Percentiles rank a stretch among this genome's conserved stretches.
Conservation (phyloP, 2,113 vertebrate species). For the Plectropomus leopardus region DNA sequence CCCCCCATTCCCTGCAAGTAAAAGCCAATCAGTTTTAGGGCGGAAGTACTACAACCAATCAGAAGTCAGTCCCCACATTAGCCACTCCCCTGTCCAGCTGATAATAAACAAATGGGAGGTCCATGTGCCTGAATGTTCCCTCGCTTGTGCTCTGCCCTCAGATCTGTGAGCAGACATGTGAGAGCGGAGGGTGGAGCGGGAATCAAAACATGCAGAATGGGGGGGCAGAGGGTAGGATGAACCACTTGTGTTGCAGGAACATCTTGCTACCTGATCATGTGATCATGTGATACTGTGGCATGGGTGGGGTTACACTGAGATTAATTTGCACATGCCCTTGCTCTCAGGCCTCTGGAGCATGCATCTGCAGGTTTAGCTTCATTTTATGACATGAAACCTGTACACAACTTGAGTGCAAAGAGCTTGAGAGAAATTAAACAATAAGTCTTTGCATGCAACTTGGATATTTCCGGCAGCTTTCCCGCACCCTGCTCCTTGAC, state of each 20-base stretch:
- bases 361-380: conserved; percentile 6
- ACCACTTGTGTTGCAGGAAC: conserved; percentile 11
- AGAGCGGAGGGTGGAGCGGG: conserved; percentile 58
- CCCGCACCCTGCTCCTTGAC: not conserved
- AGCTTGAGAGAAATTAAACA: not conserved
- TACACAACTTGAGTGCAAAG: not conserved
- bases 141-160: conserved; percentile 14
- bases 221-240: conserved; percentile 6
- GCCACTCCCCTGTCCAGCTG: conserved; percentile 45
- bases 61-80: not conserved
- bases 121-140: conserved; percentile 76
- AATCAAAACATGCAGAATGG: conserved; percentile 25
- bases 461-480: not conserved
- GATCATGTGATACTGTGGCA: conserved; percentile 14
- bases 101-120: conserved; percentile 74
- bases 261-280: conserved; percentile 41
- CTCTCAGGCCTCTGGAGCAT: not conserved
- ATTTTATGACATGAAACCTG: not conserved
- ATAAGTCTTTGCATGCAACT: not conserved
- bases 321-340: not conserved
- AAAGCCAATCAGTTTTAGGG: conserved; percentile 48
- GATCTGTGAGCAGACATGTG: conserved; percentile 73
- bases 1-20: not conserved
- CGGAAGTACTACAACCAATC: conserved; percentile 48
- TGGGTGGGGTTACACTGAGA: conserved; percentile 27